Evolutionary conservation across 2,888 invertebrate species (phyloP), one percentile per base, ranked within the genome.

Genomic region (Sphaerophoria rueppellii): DNA sequence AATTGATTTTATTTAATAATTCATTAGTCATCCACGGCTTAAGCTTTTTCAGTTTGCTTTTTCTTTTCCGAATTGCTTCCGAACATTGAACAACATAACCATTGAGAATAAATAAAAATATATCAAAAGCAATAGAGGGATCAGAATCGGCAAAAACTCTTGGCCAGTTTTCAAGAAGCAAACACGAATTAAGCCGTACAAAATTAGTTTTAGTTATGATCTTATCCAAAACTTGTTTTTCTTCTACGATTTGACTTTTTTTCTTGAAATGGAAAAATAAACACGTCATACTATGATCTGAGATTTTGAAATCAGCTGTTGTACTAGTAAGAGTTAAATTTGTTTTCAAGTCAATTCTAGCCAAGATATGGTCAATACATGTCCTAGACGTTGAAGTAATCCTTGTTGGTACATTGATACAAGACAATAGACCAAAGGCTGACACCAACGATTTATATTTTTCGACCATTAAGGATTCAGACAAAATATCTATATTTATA

Each of bases 341-440:
- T 14, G 50, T 11, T 37, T 67, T 67, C 6, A 54, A 7, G 12
- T 67, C 67, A 67, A 37, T 58, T 46, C 67, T 75, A 32, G 52
- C 73, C 46, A 65, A 74, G 6, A 74, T 74, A 37, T 73, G 72
- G n/a, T 55, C 65, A 67, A 67, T 52, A 9, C 34, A 75, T 12
- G 48, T 74, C 48, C 37, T 35, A 9, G 71, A 58, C 5, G 50
- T 67, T 43, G 60, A 34, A 40, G 58, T 60, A 43, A 60, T 6
- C 9, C 40, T 40, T 40, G 40, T 40, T 40, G 40, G 40, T 60
- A 16, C 58, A 58, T 57, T 75, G 6, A 69, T 48, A 43, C 75
- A 69, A 1, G 75, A 58, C 12, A 14, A 11, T 3, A 75, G 40
- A 14, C 60, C 67, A 75, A 24, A 14, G 11, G 57, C 48, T 32